phyloP scores from a whole-genome alignment of 2,113 vertebrate genomes.

The Rhinolophus ferrumequinum region DNA sequence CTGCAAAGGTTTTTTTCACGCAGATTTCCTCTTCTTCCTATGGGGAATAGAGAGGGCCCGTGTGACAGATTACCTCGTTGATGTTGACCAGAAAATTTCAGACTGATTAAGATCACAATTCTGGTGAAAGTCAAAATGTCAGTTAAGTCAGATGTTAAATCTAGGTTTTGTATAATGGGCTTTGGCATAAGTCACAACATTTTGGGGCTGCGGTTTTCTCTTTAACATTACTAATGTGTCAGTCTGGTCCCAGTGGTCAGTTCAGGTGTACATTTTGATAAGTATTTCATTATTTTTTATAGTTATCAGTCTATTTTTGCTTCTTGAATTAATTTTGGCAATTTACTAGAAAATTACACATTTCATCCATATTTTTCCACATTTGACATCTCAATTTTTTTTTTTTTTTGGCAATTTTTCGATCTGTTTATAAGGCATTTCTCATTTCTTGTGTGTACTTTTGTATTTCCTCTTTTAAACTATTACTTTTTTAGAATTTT shows the following conservation, averaged over 20 bases:
- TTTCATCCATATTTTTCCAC: background rate
- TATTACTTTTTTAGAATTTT: background rate
- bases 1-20: background rate
- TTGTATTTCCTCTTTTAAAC: background rate
- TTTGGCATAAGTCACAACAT: background rate
- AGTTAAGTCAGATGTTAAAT: background rate
- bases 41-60: background rate
- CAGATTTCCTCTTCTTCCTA: background rate
- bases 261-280: background rate
- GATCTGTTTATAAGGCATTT: background rate
- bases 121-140: background rate
- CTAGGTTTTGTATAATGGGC: background rate
- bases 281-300: background rate
- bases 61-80: background rate
- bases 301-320: background rate
- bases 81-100: background rate
- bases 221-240: background rate
- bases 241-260: background rate
- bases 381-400: background rate
- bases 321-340: constrained; percentile 32
- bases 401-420: background rate
- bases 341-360: background rate
- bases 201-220: background rate
- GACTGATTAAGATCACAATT: background rate
- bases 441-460: background rate